Conservation (phyloP, 2,888 invertebrate genomes). For the Dioctria rufipes region DNA sequence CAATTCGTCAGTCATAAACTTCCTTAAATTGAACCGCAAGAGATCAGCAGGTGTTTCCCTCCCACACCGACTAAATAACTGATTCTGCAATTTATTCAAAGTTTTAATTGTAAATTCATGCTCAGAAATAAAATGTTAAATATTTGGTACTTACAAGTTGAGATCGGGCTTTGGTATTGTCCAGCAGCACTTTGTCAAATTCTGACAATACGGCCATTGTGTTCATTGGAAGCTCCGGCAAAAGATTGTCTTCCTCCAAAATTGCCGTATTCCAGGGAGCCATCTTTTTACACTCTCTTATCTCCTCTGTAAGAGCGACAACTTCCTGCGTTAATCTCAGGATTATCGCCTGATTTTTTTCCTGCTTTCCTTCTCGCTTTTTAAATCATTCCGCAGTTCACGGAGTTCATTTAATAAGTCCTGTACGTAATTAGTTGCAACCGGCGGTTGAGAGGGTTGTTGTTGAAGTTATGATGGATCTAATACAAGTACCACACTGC, state of each 20-base stretch:
- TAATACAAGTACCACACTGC: not conserved
- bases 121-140: too few species aligned
- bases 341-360: not conserved
- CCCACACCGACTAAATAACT: too few species aligned
- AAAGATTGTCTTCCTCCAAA: constrained; percentile 1
- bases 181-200: too few species aligned
- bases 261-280: not conserved
- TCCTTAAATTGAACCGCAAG: too few species aligned
- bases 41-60: too few species aligned
- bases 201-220: not conserved
- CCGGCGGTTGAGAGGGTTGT: not conserved
- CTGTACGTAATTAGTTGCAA: not conserved
- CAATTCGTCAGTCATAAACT: too few species aligned
- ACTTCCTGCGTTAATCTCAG: not conserved
- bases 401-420: not conserved
- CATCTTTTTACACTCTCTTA: not conserved
- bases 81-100: too few species aligned
- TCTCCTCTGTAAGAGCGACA: not conserved
- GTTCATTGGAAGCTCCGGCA: constrained; percentile 3
- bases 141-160: too few species aligned
- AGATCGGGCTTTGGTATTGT: not conserved
- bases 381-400: too few species aligned
- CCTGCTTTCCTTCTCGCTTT: not conserved
- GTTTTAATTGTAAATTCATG: too few species aligned
- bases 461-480: not conserved